Evolutionary conservation across 2,113 vertebrate species (phyloP).

Genomic region (Plotosus lineatus): DNA sequence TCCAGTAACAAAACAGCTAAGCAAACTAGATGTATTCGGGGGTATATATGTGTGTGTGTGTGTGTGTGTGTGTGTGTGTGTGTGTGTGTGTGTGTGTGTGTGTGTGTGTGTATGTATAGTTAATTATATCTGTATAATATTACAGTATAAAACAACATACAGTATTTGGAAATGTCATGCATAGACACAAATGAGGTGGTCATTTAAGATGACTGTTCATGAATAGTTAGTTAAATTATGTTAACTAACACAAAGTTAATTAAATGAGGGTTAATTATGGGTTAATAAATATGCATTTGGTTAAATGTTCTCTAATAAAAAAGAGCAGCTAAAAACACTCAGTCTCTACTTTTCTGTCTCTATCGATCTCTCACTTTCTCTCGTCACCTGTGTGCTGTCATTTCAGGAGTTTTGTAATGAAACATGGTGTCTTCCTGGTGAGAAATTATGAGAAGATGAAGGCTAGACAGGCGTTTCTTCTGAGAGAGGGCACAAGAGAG

Average conservation of each 20-base stretch:
- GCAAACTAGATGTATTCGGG: no score
- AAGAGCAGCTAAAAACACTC: background rate
- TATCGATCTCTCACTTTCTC: slow-evolving; percentile 64
- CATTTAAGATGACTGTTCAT: background rate
- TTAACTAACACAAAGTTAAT: no score
- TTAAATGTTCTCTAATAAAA: background rate
- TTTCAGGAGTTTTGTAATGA: slow-evolving; percentile 88
- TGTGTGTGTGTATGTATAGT: no score
- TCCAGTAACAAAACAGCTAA: slow-evolving; percentile 1
- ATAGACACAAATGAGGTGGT: background rate
- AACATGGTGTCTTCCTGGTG: slow-evolving; percentile 89
- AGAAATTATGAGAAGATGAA: slow-evolving; percentile 92
- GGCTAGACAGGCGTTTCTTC: slow-evolving; percentile 85
- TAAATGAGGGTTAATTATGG: background rate
- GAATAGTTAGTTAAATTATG: no score
- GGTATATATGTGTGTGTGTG: no score
- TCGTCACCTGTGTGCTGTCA: slow-evolving; percentile 1
- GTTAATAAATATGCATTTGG: background rate
- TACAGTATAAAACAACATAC: background rate
- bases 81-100: no score
- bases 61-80: no score
- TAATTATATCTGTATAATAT: no score
- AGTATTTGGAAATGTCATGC: background rate
- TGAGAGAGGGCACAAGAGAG: slow-evolving; percentile 76
- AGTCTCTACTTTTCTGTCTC: slow-evolving; percentile 71